Percentiles rank a stretch among this genome's conserved stretches.
Evolutionary conservation across 1,140 invertebrate species (phyloP).

Genomic region (Drosophila kikkawai): DNA sequence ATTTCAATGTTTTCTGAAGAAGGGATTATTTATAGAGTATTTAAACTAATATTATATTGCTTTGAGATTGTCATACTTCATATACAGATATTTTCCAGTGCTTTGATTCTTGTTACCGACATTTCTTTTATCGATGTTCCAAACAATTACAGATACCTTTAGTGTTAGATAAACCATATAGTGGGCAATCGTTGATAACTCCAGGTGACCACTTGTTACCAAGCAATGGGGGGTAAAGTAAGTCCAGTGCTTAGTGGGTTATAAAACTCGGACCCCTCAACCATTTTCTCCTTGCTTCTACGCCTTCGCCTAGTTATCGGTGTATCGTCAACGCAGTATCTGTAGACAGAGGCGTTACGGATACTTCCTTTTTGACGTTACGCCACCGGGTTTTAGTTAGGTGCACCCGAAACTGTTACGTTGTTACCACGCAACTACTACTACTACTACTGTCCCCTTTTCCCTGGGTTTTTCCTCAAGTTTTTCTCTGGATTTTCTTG

Average conservation of each 20-base stretch:
- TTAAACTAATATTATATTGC: neutral
- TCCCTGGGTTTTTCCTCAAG: conserved; percentile 13
- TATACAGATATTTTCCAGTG: neutral
- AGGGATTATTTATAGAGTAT: neutral
- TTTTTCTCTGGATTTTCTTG: conserved; percentile 13
- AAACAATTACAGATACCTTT: conserved; percentile 25
- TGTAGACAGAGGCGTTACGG: conserved; percentile 45
- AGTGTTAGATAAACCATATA: conserved; percentile 22
- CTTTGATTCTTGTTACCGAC: neutral
- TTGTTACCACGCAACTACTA: conserved; percentile 59
- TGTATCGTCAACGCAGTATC: conserved; percentile 5
- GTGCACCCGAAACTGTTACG: conserved; percentile 61
- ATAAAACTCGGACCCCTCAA: conserved; percentile 11
- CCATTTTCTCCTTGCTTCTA: neutral
- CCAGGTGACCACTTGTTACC: conserved; percentile 27
- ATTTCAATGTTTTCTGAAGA: neutral
- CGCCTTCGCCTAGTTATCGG: conserved; percentile 11
- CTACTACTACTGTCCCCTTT: neutral
- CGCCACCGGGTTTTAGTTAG: conserved; percentile 45
- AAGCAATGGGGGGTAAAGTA: neutral
- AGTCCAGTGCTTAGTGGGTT: conserved; percentile 1
- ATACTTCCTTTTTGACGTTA: conserved; percentile 73
- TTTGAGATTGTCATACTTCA: too few species aligned
- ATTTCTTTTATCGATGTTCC: conserved; percentile 3
- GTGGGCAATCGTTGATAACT: conserved; percentile 21